Conservation (phyloP, 2,797 vertebrate genomes). For the Onychomys leucogaster region DNA sequence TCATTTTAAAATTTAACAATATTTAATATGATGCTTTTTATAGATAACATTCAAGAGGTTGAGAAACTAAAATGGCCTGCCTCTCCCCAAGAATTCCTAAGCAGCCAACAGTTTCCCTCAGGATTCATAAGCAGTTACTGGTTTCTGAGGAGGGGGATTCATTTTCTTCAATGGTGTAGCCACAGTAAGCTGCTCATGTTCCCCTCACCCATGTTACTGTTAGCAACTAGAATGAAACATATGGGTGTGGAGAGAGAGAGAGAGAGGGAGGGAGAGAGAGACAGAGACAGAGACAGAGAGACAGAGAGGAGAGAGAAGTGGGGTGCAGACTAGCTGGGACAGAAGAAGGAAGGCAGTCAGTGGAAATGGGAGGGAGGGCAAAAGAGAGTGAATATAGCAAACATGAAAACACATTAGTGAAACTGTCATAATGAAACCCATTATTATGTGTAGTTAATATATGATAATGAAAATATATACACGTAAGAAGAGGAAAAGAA, state of each 20-base stretch:
- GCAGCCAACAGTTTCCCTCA: not conserved
- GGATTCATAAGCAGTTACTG: not conserved
- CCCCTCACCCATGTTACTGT: not conserved
- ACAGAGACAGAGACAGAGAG: too few relatives aligned
- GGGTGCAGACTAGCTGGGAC: not conserved
- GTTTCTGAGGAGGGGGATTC: not conserved
- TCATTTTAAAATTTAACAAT: slow-evolving; percentile 4
- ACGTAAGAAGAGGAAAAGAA: not conserved
- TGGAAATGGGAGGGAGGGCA: not conserved
- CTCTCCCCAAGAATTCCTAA: not conserved
- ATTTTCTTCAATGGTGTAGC: not conserved
- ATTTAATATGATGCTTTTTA: not conserved
- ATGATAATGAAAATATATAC: not conserved
- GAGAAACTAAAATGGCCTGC: not conserved
- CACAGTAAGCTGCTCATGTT: not conserved
- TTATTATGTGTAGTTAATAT: not conserved
- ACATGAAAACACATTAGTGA: not conserved
- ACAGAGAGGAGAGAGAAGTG: too few relatives aligned
- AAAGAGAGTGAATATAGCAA: not conserved
- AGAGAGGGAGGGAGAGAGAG: not conserved
- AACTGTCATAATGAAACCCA: not conserved
- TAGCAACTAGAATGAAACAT: not conserved
- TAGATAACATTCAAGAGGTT: not conserved
- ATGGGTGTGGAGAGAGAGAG: too few relatives aligned
- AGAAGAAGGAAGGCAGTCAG: not conserved